Evolutionary conservation across 2,888 invertebrate genomes (phyloP), one percentile per base, ranked within the genome.

Genomic region (Eupithecia vulgata): DNA sequence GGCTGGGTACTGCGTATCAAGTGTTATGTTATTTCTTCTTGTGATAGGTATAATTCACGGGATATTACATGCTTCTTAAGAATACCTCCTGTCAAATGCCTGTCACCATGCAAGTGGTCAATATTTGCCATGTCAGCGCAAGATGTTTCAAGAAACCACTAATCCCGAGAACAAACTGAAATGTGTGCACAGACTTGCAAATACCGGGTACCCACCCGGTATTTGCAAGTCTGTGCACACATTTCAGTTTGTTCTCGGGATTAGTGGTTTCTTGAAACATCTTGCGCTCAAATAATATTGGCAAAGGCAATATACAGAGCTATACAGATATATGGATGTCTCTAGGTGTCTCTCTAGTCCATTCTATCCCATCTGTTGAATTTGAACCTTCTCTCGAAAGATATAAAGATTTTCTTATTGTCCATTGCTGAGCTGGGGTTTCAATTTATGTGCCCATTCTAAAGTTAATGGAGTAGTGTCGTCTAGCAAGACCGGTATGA

Each of bases 191-290:
- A 80, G 75, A 75, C 78, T 45, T 65, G 79, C 81, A 85, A 85
- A 86, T 80, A 85, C 79, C 80, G 30, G 10, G 34, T 76, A 76
- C 76, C 78, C 79, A 76, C 76, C 78, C 79, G 80, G 79, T 85
- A 80, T 86, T 85, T 85, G 81, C 79, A 65, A 45, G 78, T 75
- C 75, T 80, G 75, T 69, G 80, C 77, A 80, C 76, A 81, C 76
- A 82, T 68, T 52, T 67, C 79, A 59, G 76, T 80, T 78, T 82
- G 71, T 82, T 85, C 79, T 81, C 48, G 59, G 79, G 78, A 81
- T 80, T 81, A 78, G 77, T 71, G 71, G 40, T 66, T 72, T 30
- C 71, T 68, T 70, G 71, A 61, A 64, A 75, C 37, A 70, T 73
- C 70, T 75, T 45, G 59, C 66, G 75, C 48, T 67, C 65, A 75